A percentile compares a stretch with the other conserved stretches of the same genome.
phyloP scores from a whole-genome alignment of 1,140 invertebrate genomes.

The Drosophila aff. region DNA sequence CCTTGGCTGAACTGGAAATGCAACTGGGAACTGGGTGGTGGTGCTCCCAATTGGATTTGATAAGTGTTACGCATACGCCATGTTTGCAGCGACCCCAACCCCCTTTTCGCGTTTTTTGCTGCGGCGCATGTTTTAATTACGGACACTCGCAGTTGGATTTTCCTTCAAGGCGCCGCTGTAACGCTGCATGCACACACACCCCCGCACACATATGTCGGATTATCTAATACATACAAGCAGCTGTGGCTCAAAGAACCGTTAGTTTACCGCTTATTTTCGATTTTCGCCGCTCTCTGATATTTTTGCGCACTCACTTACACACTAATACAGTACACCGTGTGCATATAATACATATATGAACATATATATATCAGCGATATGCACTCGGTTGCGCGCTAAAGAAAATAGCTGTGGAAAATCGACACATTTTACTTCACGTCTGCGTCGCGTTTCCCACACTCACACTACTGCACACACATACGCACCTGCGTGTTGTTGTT shows the following conservation, averaged over 20 bases:
- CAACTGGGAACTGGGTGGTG: constrained; percentile 31
- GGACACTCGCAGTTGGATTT: constrained; percentile 74
- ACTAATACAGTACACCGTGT: constrained; percentile 13
- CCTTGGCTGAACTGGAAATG: constrained; percentile 15
- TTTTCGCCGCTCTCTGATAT: constrained; percentile 30
- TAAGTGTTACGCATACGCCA: constrained; percentile 62
- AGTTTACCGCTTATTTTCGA: constrained; percentile 41
- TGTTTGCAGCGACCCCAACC: constrained; percentile 21
- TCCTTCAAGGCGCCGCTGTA: constrained; percentile 62
- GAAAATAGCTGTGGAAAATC: constrained; percentile 85
- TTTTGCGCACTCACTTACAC: constrained; percentile 27
- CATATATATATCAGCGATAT: constrained; percentile 5
- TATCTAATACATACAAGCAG: constrained; percentile 26
- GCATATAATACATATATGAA: not conserved
- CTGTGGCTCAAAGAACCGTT: constrained; percentile 26
- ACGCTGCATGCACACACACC: constrained; percentile 17
- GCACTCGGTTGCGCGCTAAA: constrained; percentile 19
- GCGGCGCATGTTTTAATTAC: constrained; percentile 78
- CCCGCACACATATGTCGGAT: constrained; percentile 5
- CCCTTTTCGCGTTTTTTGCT: constrained; percentile 19
- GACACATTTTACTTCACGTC: constrained; percentile 89
- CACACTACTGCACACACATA: constrained; percentile 17
- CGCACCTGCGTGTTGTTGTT: constrained; percentile 19
- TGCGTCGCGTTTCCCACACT: constrained; percentile 87
- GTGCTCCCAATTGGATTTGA: constrained; percentile 26